Evolutionary conservation across 2,113 vertebrate species (phyloP).

Genomic region (Saguinus imperator): DNA sequence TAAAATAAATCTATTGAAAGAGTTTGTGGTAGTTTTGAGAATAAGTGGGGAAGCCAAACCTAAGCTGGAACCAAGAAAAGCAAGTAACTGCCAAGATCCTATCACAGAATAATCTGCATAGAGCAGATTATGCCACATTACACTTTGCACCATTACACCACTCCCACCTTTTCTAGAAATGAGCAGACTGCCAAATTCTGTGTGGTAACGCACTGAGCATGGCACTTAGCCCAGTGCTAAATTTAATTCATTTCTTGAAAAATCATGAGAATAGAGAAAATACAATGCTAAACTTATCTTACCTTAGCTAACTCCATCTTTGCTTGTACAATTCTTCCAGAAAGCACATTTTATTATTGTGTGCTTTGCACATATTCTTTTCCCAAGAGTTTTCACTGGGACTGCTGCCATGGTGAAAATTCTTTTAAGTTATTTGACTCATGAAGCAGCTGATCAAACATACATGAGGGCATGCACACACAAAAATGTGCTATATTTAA

Average conservation of each 20-base stretch:
- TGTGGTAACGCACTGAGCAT: not conserved
- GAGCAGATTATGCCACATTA: not conserved
- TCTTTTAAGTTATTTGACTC: slow-evolving; percentile 11
- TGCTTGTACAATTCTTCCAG: not conserved
- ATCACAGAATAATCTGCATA: not conserved
- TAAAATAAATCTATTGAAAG: not conserved
- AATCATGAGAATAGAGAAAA: not conserved
- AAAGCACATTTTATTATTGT: not conserved
- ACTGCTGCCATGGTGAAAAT: not conserved
- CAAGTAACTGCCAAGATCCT: not conserved
- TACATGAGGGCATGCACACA: not conserved
- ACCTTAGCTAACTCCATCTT: not conserved
- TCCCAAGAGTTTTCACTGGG: not conserved
- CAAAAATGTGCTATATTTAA: not conserved
- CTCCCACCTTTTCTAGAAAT: not conserved
- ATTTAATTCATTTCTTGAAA: not conserved
- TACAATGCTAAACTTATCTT: not conserved
- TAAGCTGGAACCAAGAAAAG: not conserved
- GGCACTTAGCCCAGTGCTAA: not conserved
- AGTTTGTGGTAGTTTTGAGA: not conserved
- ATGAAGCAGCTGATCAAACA: not conserved
- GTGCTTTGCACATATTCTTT: not conserved
- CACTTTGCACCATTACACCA: not conserved
- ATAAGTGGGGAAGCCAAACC: not conserved
- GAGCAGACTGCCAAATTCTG: not conserved